Percentiles rank a stretch among this genome's conserved stretches.
These are phyloP conservation scores for Labeo rohita DNA, from an alignment of 2,113 vertebrate genomes.

Conservation along the genomic window DNA sequence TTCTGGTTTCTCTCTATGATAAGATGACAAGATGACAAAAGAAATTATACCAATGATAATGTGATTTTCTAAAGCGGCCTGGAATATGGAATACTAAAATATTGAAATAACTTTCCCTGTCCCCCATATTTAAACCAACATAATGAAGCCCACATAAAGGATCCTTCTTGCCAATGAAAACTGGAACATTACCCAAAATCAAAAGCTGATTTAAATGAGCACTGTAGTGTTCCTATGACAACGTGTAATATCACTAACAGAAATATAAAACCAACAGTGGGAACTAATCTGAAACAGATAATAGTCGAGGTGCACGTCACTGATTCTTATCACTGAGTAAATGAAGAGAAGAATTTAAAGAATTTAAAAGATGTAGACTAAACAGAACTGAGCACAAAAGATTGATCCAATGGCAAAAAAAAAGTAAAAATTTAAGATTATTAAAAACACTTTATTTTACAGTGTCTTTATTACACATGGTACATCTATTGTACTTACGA, in stretches of 20 bases:
- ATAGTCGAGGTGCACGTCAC: not conserved
- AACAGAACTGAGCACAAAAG: not conserved
- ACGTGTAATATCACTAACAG: constrained; percentile 47
- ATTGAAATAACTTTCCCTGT: not conserved
- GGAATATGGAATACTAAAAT: not conserved
- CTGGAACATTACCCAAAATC: not conserved
- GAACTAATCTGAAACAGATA: constrained; percentile 24
- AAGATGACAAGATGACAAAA: not conserved
- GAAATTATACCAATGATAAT: not conserved
- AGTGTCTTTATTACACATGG: no score
- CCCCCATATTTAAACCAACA: not conserved
- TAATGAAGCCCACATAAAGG: not conserved
- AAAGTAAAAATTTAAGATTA: no score
- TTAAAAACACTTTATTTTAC: not conserved
- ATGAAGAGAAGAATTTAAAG: not conserved
- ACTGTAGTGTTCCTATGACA: constrained; percentile 58
- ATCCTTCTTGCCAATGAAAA: not conserved
- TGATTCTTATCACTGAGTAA: not conserved
- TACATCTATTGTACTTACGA: no score
- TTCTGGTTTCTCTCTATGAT: not conserved
- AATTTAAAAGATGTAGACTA: not conserved
- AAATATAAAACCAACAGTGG: constrained; percentile 30
- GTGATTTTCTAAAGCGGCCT: not conserved
- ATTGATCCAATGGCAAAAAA: no score
- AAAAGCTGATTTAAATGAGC: constrained; percentile 43